These are phyloP conservation scores for Mallotus villosus DNA, from an alignment of 2,797 vertebrate genomes.

Conservation along the genomic window DNA sequence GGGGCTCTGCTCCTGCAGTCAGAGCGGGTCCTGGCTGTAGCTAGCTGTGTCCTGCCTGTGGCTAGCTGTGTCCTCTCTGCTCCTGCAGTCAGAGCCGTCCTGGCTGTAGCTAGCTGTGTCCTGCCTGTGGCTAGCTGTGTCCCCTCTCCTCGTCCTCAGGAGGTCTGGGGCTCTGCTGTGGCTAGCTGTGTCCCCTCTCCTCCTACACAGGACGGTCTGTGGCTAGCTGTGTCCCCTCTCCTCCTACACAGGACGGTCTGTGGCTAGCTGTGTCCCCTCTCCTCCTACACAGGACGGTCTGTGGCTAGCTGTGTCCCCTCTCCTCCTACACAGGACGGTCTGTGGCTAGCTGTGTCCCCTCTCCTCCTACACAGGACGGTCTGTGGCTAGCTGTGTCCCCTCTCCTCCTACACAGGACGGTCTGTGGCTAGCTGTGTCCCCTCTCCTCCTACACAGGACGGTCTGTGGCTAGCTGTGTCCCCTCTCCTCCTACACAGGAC, in stretches of 20 bases:
- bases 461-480: slow-evolving; percentile 51
- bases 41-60: slow-evolving; percentile 48
- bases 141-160: too few relatives aligned
- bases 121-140: slow-evolving; percentile 49
- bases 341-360: slow-evolving; percentile 48
- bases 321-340: too few relatives aligned
- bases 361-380: not conserved
- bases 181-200: slow-evolving; percentile 39
- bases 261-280: slow-evolving; percentile 46
- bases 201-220: slow-evolving; percentile 19
- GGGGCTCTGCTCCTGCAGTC: slow-evolving; percentile 30
- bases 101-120: slow-evolving; percentile 51
- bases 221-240: slow-evolving; percentile 44
- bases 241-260: too few relatives aligned
- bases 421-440: slow-evolving; percentile 51
- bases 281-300: slow-evolving; percentile 3
- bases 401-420: too few relatives aligned
- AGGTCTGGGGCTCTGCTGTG: too few relatives aligned
- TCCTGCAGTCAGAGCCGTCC: too few relatives aligned
- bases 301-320: slow-evolving; percentile 47
- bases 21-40: too few relatives aligned
- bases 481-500: too few relatives aligned
- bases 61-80: slow-evolving; percentile 40
- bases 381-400: slow-evolving; percentile 51
- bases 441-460: not conserved